phyloP scores from a whole-genome alignment of 2,797 vertebrate genomes.

The Lithobates pipiens region DNA sequence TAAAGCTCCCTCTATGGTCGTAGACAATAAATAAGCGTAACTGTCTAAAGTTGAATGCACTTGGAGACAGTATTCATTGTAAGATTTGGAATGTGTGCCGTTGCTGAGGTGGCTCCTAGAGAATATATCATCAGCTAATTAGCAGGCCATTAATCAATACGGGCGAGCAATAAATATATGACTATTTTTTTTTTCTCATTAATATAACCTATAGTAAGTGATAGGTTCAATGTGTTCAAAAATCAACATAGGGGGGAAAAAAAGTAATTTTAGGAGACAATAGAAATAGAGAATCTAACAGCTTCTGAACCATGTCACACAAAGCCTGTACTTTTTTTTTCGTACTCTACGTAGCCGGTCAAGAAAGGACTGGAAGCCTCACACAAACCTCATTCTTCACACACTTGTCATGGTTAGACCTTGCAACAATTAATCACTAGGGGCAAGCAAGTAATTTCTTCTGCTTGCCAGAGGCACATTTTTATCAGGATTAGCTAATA shows the following conservation, averaged over 20 bases:
- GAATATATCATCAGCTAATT: conserved; percentile 50
- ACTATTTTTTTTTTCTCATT: background rate
- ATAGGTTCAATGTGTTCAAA: background rate
- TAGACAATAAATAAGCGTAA: conserved; percentile 46
- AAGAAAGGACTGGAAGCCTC: conserved; percentile 63
- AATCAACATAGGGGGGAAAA: background rate
- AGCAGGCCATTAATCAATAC: conserved; percentile 31
- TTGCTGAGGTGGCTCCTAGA: conserved; percentile 4
- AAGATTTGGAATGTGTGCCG: conserved; percentile 9
- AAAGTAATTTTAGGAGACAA: background rate
- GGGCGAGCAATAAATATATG: conserved; percentile 28
- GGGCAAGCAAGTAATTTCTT: conserved; percentile 73
- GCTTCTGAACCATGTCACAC: conserved; percentile 13
- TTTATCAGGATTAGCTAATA: conserved; percentile 80
- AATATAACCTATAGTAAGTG: background rate
- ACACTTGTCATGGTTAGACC: conserved; percentile 73
- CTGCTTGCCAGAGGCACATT: conserved; percentile 78
- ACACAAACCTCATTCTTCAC: conserved; percentile 69
- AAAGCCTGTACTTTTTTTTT: conserved; percentile 60
- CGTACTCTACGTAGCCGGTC: conserved; percentile 62
- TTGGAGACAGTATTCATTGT: conserved; percentile 33
- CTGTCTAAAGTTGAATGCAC: conserved; percentile 47
- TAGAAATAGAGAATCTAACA: background rate
- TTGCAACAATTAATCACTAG: conserved; percentile 77
- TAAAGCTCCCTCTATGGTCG: conserved; percentile 41